phyloP scores from a whole-genome alignment of 1,140 invertebrate genomes.

The Ceratina japonica region DNA sequence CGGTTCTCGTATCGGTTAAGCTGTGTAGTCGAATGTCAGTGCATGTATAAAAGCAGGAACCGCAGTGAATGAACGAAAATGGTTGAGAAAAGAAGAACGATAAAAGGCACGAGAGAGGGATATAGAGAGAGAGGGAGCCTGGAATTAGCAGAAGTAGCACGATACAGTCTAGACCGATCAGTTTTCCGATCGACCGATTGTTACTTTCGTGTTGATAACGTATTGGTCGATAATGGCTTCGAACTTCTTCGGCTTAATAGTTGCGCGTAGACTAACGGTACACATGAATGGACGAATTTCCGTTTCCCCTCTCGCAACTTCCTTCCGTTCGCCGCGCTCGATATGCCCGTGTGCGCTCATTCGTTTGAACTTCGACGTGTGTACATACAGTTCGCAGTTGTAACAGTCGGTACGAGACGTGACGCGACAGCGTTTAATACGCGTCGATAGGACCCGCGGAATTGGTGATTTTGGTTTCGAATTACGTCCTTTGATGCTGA shows the following conservation, averaged over 20 bases:
- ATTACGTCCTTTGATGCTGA: conserved; percentile 34
- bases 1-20: conserved; percentile 28
- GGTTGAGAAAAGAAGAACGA: conserved; percentile 19
- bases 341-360: not conserved
- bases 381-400: not conserved
- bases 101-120: conserved; percentile 22
- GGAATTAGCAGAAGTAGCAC: conserved; percentile 44
- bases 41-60: conserved; percentile 36
- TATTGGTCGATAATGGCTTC: conserved; percentile 75
- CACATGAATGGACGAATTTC: conserved; percentile 4
- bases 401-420: not conserved
- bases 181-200: conserved; percentile 70
- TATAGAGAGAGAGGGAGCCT: not conserved
- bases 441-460: not conserved
- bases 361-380: not conserved
- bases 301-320: not conserved
- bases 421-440: conserved; percentile 13
- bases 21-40: conserved; percentile 7
- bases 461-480: conserved; percentile 35
- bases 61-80: conserved; percentile 28
- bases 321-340: not conserved
- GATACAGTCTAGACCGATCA: conserved; percentile 41
- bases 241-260: conserved; percentile 29
- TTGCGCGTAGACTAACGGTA: conserved; percentile 16
- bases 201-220: conserved; percentile 76